Percentiles rank a stretch among this genome's conserved stretches.
Conservation (phyloP, 2,888 invertebrate species). For the Fissipunctia ypsillon region DNA sequence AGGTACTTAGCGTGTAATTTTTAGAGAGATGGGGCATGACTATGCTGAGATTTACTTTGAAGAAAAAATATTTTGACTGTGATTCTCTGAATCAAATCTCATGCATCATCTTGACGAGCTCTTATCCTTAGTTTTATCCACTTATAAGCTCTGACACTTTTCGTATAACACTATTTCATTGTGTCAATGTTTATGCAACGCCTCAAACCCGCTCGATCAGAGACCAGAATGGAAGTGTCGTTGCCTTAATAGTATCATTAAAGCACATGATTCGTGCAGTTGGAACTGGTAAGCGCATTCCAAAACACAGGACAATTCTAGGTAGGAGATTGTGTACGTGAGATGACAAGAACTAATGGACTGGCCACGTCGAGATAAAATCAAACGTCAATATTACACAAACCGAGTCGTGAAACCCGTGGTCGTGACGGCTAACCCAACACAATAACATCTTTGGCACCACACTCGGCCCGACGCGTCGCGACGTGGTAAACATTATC, state of each 20-base stretch:
- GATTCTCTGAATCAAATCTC: constrained; percentile 20
- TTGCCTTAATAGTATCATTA: constrained; percentile 38
- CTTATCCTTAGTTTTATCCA: no score
- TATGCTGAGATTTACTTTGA: constrained; percentile 14
- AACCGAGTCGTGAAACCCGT: constrained; percentile 56
- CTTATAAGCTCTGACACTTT: constrained; percentile 26
- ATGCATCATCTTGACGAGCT: neutral
- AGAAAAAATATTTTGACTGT: constrained; percentile 15
- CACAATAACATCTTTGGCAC: constrained; percentile 66
- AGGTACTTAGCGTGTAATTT: constrained; percentile 52
- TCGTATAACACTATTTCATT: constrained; percentile 20
- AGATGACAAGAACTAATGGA: constrained; percentile 67
- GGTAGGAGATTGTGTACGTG: constrained; percentile 53
- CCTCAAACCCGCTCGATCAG: constrained; percentile 21
- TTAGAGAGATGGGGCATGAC: constrained; percentile 5
- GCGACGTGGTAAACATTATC: constrained; percentile 63
- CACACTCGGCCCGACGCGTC: constrained; percentile 62
- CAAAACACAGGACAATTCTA: constrained; percentile 36
- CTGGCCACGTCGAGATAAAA: constrained; percentile 68
- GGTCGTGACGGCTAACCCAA: constrained; percentile 71
- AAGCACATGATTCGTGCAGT: constrained; percentile 34
- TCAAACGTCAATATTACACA: constrained; percentile 72
- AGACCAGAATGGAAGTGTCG: constrained; percentile 27
- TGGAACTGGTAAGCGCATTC: constrained; percentile 38
- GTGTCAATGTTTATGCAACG: constrained; percentile 36